A percentile compares a stretch with the other conserved stretches of the same genome.
These are phyloP conservation scores for Gonocerus acuteangulatus DNA, from an alignment of 2,888 invertebrate genomes.

Conservation along the genomic window DNA sequence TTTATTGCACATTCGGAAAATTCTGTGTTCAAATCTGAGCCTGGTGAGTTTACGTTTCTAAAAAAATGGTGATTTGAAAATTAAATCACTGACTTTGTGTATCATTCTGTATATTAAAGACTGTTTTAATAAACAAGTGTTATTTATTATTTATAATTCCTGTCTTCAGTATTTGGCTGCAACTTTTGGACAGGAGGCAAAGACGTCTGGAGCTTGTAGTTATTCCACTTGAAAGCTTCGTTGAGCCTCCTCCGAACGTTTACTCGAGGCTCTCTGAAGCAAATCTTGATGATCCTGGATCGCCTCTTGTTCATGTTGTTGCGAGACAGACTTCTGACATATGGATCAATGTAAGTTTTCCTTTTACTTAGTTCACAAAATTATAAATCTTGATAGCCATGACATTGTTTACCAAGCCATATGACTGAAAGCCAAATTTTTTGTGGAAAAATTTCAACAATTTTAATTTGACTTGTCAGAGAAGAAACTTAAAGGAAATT, in stretches of 20 bases:
- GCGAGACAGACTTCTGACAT: conserved; percentile 55
- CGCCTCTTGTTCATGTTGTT: conserved; percentile 43
- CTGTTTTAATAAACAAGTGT: too few relatives aligned
- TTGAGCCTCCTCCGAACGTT: conserved; percentile 45
- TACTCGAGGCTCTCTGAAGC: conserved; percentile 26
- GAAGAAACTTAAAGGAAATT: too few relatives aligned
- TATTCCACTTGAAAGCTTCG: conserved; percentile 72
- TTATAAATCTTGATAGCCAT: background rate
- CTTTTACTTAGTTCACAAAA: background rate
- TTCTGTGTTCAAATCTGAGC: too few relatives aligned
- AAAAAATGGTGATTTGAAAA: too few relatives aligned
- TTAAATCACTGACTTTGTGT: too few relatives aligned
- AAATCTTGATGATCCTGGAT: conserved; percentile 37
- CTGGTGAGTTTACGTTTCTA: too few relatives aligned
- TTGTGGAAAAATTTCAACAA: too few relatives aligned
- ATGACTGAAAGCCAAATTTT: too few relatives aligned
- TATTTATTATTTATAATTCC: too few relatives aligned
- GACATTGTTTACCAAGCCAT: background rate
- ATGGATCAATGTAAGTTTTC: conserved; percentile 78
- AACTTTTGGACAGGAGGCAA: conserved; percentile 81
- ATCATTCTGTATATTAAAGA: too few relatives aligned
- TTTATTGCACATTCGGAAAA: too few relatives aligned
- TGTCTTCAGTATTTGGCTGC: conserved; percentile 92
- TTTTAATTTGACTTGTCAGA: too few relatives aligned
- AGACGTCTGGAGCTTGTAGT: conserved; percentile 75